Percentiles rank a stretch among this genome's conserved stretches.
These are phyloP conservation scores for Pseudomugil gertrudae DNA, from an alignment of 2,797 vertebrate species.

Conservation along the genomic window DNA sequence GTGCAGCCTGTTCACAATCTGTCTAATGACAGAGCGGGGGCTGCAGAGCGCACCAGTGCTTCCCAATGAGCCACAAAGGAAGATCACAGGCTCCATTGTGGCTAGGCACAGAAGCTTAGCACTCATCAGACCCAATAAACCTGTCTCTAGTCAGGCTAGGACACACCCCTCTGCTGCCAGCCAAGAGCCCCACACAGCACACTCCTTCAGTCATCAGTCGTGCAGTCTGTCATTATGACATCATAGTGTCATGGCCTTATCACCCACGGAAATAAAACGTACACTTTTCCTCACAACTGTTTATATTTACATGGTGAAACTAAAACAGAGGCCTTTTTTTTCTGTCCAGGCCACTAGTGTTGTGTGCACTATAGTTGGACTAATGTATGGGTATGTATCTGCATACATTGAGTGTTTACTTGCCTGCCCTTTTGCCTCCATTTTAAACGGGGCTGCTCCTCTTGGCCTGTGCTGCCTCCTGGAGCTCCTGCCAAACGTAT, in stretches of 20 bases:
- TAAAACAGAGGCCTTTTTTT: constrained; percentile 61
- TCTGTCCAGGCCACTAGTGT: constrained; percentile 49
- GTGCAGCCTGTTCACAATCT: constrained; percentile 97
- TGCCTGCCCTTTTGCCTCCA: constrained; percentile 79
- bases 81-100: constrained; percentile 95
- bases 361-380: constrained; percentile 61
- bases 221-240: constrained; percentile 78
- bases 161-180: constrained; percentile 75
- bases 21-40: constrained; percentile 97
- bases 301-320: constrained; percentile 66
- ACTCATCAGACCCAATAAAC: constrained; percentile 89
- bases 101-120: constrained; percentile 91
- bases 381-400: constrained; percentile 79
- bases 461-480: constrained; percentile 73
- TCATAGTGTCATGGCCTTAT: constrained; percentile 73
- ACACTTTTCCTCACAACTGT: constrained; percentile 51
- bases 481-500: constrained; percentile 80
- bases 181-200: constrained; percentile 72
- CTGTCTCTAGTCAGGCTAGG: constrained; percentile 90
- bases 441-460: constrained; percentile 75
- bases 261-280: constrained; percentile 54
- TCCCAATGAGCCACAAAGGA: constrained; percentile 97
- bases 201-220: constrained; percentile 59
- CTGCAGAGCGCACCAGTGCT: constrained; percentile 93
- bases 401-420: constrained; percentile 77